Evolutionary conservation across 1,140 invertebrate species (phyloP), one percentile per base, ranked within the genome.

Genomic region (Pseudobourletiella spinata): DNA sequence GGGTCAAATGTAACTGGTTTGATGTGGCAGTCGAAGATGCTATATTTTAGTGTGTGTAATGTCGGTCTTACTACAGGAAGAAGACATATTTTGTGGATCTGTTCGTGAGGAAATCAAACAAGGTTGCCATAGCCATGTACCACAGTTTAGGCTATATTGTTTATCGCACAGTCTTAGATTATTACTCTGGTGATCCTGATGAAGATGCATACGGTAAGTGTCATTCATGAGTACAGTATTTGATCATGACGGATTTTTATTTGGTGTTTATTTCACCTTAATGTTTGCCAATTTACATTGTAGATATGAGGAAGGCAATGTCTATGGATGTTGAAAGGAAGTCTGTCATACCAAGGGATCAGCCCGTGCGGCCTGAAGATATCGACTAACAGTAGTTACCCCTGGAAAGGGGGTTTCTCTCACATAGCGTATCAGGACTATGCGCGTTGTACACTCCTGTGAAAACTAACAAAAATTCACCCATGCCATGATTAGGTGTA

Each of bases 301-400:
- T 77, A 97, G 94, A 99, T 82, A 99, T 99, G 95, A 82, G 95
- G 72, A 98, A 98, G 83, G 94, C 95, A 0, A 79, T 97, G 70
- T 92, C 93, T 1, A 81, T 89, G 77, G 95, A 98, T 79, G 80
- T 87, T 0, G 84, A 90, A 65, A 93, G 91, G 74, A 91, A 92
- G 76, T 98, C 95, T 22, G 85, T 98, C 20, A 85, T 98, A 79
- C 94, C 95, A 39, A 76, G 97, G 70, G 80, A 84, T 60, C 91
- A 96, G 82, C 95, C 95, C 67, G 94, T 98, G 15, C 79, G 91
- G 73, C 89, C 91, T 29, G 93, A 97, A 79, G 95, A 98, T 73
- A 85, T 98, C 68, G 94, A 98, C 74, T 91, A 78, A 72, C 54
- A 50, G 24, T 57, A 42, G 39, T 55, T 39, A n/a, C 32, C n/a